These are phyloP conservation scores for Thryonomys swinderianus DNA, from an alignment of 2,113 vertebrate species.

Conservation along the genomic window DNA sequence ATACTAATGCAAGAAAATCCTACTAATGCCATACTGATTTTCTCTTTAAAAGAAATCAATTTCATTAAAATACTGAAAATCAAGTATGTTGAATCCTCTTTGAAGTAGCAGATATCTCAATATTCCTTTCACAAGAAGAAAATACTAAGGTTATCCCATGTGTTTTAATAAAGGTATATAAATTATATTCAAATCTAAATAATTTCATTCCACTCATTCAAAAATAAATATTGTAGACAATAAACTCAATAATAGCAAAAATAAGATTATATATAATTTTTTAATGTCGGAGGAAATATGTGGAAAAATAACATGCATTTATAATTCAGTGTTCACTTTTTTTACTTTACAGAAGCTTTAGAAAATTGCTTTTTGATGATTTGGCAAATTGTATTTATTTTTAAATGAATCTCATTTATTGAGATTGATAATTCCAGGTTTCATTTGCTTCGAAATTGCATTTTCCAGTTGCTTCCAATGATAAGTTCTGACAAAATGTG, in stretches of 20 bases:
- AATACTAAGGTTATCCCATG: neutral
- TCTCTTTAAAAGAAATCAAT: constrained; percentile 59
- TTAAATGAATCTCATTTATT: constrained; percentile 79
- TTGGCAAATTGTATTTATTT: constrained; percentile 79
- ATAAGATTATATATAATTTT: constrained; percentile 41
- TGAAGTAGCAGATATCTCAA: neutral
- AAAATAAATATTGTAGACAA: constrained; percentile 37
- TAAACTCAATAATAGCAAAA: neutral
- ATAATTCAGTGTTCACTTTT: constrained; percentile 58
- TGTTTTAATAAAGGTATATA: constrained; percentile 55
- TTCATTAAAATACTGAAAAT: constrained; percentile 66
- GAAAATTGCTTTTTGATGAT: constrained; percentile 77
- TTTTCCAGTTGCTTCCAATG: constrained; percentile 74
- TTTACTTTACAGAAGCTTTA: constrained; percentile 66
- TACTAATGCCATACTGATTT: constrained; percentile 50
- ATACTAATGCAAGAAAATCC: constrained; percentile 22
- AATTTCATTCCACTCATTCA: constrained; percentile 46
- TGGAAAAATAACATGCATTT: constrained; percentile 66
- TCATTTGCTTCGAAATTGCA: constrained; percentile 72
- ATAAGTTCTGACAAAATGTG: constrained; percentile 74
- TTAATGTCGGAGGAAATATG: constrained; percentile 51
- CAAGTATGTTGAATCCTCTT: constrained; percentile 39
- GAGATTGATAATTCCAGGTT: constrained; percentile 76
- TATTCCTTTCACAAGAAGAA: constrained; percentile 63
- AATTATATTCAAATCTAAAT: constrained; percentile 38